These are phyloP conservation scores for Chaetodon trifascialis DNA, from an alignment of 2,113 vertebrate species.

Conservation along the genomic window DNA sequence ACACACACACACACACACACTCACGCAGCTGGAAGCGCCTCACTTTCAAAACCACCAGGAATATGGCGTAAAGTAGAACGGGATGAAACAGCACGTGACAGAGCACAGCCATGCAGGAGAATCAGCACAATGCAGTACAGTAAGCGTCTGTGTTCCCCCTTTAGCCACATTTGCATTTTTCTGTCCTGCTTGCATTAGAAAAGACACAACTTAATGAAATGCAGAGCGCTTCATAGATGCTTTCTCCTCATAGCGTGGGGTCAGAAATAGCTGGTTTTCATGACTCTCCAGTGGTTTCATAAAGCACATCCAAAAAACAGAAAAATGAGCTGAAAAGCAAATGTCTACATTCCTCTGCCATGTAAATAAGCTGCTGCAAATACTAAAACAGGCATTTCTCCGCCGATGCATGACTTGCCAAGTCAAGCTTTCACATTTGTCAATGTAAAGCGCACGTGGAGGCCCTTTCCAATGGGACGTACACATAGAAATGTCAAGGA, in stretches of 20 bases:
- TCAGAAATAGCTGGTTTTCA: conserved; percentile 57
- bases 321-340: conserved; percentile 25
- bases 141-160: background rate
- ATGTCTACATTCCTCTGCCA: conserved; percentile 23
- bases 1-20: conserved; percentile 24
- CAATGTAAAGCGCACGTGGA: conserved; percentile 11
- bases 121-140: conserved; percentile 47
- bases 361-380: conserved; percentile 13
- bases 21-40: conserved; percentile 53
- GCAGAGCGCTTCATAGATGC: conserved; percentile 30
- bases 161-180: conserved; percentile 27
- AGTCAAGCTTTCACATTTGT: conserved; percentile 21
- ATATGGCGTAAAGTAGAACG: conserved; percentile 51
- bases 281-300: conserved; percentile 43
- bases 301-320: conserved; percentile 39
- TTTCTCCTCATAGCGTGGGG: conserved; percentile 35
- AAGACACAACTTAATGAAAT: conserved; percentile 54
- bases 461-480: conserved; percentile 4
- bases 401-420: background rate
- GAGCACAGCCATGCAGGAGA: conserved; percentile 40
- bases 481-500: conserved; percentile 20
- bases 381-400: background rate
- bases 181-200: conserved; percentile 40
- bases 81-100: conserved; percentile 64
- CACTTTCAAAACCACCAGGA: conserved; percentile 50